These are phyloP conservation scores for Steromphala cineraria DNA, from an alignment of 2,888 invertebrate species.

Conservation along the genomic window DNA sequence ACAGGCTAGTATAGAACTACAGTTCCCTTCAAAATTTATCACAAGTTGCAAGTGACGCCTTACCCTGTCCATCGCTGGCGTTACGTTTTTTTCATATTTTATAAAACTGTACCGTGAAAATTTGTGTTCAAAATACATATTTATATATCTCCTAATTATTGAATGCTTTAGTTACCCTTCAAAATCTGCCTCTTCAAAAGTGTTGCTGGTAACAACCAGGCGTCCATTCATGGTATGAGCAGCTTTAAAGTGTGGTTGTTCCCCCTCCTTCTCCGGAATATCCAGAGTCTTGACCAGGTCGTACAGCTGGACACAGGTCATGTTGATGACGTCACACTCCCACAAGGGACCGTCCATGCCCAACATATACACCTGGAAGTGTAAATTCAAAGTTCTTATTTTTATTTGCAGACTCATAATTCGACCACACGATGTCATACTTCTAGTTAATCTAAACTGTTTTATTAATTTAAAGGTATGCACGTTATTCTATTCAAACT, in stretches of 20 bases:
- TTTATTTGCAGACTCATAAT: too few species aligned
- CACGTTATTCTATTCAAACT: too few species aligned
- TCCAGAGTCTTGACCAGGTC: conserved; percentile 36
- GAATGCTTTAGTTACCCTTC: conserved; percentile 26
- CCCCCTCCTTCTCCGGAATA: conserved; percentile 34
- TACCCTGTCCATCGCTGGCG: too few species aligned
- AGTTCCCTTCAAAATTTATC: too few species aligned
- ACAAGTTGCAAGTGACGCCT: too few species aligned
- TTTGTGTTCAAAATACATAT: neutral
- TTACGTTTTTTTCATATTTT: too few species aligned
- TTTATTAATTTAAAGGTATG: too few species aligned
- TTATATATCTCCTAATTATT: neutral
- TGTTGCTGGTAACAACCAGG: conserved; percentile 43
- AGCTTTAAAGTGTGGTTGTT: conserved; percentile 49
- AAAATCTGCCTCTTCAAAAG: conserved; percentile 44
- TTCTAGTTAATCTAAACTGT: too few species aligned
- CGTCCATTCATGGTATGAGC: conserved; percentile 46
- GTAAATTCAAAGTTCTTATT: neutral
- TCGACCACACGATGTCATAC: too few species aligned
- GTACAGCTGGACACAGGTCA: conserved; percentile 41
- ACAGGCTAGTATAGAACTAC: too few species aligned
- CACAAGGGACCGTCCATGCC: conserved; percentile 47
- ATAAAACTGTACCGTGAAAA: too few species aligned
- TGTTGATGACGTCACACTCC: conserved; percentile 39
- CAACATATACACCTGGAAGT: conserved; percentile 38